These are phyloP conservation scores for Pocillopora damicornis DNA, from an alignment of 64 coral and sea anemone genomes.

Conservation along the genomic window DNA sequence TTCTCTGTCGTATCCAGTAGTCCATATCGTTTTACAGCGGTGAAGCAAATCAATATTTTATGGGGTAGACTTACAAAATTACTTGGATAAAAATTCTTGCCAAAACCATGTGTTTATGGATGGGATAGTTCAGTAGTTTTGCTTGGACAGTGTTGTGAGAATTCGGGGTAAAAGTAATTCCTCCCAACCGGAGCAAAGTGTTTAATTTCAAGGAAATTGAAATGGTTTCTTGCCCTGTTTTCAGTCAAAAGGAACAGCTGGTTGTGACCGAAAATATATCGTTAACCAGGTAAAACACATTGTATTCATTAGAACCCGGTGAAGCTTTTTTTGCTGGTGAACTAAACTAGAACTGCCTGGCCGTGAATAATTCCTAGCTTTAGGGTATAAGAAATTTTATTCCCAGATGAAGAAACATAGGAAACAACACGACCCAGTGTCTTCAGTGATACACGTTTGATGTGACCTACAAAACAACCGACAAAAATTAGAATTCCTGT, in stretches of 20 bases:
- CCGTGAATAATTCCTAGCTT: not conserved
- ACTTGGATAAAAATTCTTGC: not conserved
- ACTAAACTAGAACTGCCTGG: not conserved
- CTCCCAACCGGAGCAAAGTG: not conserved
- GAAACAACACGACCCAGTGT: not conserved
- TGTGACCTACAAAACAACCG: not conserved
- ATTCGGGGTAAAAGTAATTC: not conserved
- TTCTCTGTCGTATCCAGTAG: no score
- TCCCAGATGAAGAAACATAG: not conserved
- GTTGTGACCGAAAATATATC: not conserved
- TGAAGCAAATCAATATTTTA: constrained; percentile 38
- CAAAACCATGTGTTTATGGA: not conserved
- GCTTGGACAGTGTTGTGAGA: not conserved
- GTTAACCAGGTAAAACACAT: constrained; percentile 31
- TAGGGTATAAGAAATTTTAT: not conserved
- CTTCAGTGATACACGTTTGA: not conserved
- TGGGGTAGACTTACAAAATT: constrained; percentile 15
- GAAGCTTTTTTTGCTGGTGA: not conserved
- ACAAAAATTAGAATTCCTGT: not conserved
- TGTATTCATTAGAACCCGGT: not conserved
- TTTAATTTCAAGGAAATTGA: not conserved
- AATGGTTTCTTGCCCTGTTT: not conserved
- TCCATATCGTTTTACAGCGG: constrained; percentile 7
- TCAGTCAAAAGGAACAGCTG: constrained; percentile 4
- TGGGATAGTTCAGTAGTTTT: not conserved